These are phyloP conservation scores for Myiozetetes cayanensis DNA, from an alignment of 2,113 vertebrate species.

Conservation along the genomic window DNA sequence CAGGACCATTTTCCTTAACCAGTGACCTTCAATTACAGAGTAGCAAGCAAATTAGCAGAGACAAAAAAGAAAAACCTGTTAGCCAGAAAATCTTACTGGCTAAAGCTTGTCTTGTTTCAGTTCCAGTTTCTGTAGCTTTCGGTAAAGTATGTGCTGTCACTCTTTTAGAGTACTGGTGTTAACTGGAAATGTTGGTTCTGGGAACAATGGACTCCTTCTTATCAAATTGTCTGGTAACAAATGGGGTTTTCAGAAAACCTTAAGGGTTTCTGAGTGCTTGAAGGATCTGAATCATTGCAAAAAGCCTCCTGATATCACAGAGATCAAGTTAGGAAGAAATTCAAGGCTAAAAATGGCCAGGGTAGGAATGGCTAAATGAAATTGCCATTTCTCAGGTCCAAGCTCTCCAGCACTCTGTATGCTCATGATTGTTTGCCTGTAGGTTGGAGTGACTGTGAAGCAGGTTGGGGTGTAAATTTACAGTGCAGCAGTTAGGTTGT, in stretches of 20 bases:
- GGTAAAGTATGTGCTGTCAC: conserved; percentile 23
- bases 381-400: not conserved
- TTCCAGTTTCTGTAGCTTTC: conserved; percentile 51
- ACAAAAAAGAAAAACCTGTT: conserved; percentile 56
- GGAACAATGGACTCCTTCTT: conserved; percentile 26
- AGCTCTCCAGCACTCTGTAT: not conserved
- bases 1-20: conserved; percentile 46
- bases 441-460: not conserved
- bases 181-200: conserved; percentile 52
- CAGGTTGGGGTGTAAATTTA: not conserved
- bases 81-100: conserved; percentile 44
- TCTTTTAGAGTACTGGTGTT: conserved; percentile 8
- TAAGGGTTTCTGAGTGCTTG: not conserved
- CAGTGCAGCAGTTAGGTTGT: not conserved
- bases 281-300: not conserved
- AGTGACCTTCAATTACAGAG: conserved; percentile 61
- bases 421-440: not conserved
- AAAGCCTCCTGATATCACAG: not conserved
- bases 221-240: not conserved
- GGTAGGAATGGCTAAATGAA: not conserved
- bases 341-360: not conserved
- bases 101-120: conserved; percentile 47
- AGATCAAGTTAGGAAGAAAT: not conserved
- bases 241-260: not conserved
- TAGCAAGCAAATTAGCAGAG: conserved; percentile 55